Percentiles rank a stretch among this genome's conserved stretches.
These are phyloP conservation scores for Sisyra terminalis DNA, from an alignment of 2,888 invertebrate species.

Conservation along the genomic window DNA sequence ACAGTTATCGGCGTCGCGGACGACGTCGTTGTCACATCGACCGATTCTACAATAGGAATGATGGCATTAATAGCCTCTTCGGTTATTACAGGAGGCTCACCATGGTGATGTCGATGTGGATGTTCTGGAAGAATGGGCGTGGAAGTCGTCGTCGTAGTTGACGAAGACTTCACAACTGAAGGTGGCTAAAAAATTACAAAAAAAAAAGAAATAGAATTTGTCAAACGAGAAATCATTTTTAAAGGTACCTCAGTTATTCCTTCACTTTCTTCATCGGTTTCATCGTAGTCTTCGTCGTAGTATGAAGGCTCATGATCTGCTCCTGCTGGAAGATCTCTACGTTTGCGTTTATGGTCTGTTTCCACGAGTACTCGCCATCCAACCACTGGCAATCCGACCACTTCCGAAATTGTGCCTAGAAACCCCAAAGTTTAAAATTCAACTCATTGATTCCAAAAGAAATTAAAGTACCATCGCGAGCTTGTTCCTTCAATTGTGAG, in stretches of 20 bases:
- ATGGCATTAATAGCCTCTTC: background rate
- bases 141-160: constrained; percentile 2
- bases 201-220: no score
- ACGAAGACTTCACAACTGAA: background rate
- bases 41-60: constrained; percentile 5
- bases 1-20: background rate
- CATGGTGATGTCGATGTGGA: constrained; percentile 31
- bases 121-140: constrained; percentile 15
- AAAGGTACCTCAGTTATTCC: constrained; percentile 7
- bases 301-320: constrained; percentile 14
- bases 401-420: constrained; percentile 38
- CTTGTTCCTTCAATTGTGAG: constrained; percentile 48
- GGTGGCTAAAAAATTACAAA: background rate
- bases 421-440: background rate
- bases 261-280: constrained; percentile 16
- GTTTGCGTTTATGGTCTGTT: constrained; percentile 23
- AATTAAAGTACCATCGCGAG: constrained; percentile 38
- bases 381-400: constrained; percentile 48
- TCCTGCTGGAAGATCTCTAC: constrained; percentile 18
- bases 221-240: background rate
- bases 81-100: constrained; percentile 16
- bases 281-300: constrained; percentile 28
- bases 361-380: constrained; percentile 48
- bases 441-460: background rate
- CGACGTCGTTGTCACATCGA: constrained; percentile 1